Evolutionary conservation across 2,113 vertebrate species (phyloP).

Genomic region (Campylomormyrus numenius): DNA sequence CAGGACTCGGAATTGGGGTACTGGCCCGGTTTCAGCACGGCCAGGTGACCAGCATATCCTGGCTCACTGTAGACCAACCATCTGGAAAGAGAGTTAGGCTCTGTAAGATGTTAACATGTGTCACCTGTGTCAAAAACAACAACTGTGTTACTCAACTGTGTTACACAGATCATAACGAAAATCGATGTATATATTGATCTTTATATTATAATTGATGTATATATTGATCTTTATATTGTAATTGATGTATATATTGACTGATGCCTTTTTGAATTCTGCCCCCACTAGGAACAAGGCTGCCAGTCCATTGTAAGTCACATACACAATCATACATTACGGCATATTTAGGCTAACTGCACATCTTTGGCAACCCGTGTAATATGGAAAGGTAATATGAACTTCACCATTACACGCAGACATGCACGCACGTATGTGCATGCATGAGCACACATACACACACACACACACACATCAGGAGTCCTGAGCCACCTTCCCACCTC

Average conservation of each 20-base stretch:
- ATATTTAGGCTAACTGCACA: background rate
- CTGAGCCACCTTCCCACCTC: background rate
- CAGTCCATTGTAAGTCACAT: background rate
- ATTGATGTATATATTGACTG: too few relatives aligned
- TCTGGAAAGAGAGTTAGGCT: constrained; percentile 44
- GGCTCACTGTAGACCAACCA: constrained; percentile 89
- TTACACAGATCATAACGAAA: background rate
- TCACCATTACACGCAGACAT: background rate
- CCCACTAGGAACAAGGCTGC: background rate
- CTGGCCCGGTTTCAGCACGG: constrained; percentile 75
- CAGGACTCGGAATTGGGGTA: constrained; percentile 80
- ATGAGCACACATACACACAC: background rate
- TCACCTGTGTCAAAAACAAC: background rate
- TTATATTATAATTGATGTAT: background rate
- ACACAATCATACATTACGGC: background rate
- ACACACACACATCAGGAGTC: background rate
- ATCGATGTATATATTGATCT: background rate
- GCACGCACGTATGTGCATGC: background rate
- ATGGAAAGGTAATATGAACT: background rate
- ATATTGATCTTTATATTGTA: background rate
- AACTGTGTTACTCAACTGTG: background rate
- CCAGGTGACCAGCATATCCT: constrained; percentile 74
- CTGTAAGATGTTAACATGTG: background rate
- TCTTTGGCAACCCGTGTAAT: background rate
- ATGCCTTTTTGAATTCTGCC: background rate